phyloP scores from a whole-genome alignment of 2,888 invertebrate species.

The Saturnia japonica region DNA sequence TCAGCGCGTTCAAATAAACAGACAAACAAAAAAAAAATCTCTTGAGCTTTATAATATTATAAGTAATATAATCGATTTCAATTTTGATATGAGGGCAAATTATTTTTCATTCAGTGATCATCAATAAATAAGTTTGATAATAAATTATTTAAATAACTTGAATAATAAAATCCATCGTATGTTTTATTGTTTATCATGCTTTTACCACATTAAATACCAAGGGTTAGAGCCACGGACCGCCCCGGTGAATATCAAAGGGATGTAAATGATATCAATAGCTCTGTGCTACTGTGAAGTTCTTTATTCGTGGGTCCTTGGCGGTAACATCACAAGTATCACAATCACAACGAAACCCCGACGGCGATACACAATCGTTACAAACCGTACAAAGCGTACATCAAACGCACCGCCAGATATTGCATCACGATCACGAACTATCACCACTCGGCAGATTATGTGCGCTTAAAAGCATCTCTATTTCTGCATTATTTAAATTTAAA shows the following conservation, averaged over 20 bases:
- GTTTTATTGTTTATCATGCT: slow-evolving; percentile 5
- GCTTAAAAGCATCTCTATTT: slow-evolving; percentile 17
- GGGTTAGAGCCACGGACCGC: slow-evolving; percentile 50
- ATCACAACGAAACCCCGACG: slow-evolving; percentile 45
- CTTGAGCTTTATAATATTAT: too few relatives aligned
- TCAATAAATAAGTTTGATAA: too few relatives aligned
- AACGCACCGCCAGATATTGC: slow-evolving; percentile 61
- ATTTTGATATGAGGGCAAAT: too few relatives aligned
- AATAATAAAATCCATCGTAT: background rate
- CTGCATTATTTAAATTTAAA: background rate
- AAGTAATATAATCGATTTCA: too few relatives aligned
- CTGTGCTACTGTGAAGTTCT: slow-evolving; percentile 71
- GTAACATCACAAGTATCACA: slow-evolving; percentile 62
- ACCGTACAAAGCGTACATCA: slow-evolving; percentile 67
- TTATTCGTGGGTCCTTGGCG: slow-evolving; percentile 66
- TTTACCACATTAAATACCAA: too few relatives aligned
- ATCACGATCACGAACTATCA: slow-evolving; percentile 73
- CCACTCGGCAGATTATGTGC: slow-evolving; percentile 41
- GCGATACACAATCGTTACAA: slow-evolving; percentile 67
- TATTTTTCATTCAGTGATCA: too few relatives aligned
- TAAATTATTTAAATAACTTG: background rate
- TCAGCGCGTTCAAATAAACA: too few relatives aligned
- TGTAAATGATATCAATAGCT: slow-evolving; percentile 76
- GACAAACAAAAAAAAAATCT: too few relatives aligned
- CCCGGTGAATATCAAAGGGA: slow-evolving; percentile 70